Conservation (phyloP, 1,140 invertebrate species). For the Gonioctena quinquepunctata region DNA sequence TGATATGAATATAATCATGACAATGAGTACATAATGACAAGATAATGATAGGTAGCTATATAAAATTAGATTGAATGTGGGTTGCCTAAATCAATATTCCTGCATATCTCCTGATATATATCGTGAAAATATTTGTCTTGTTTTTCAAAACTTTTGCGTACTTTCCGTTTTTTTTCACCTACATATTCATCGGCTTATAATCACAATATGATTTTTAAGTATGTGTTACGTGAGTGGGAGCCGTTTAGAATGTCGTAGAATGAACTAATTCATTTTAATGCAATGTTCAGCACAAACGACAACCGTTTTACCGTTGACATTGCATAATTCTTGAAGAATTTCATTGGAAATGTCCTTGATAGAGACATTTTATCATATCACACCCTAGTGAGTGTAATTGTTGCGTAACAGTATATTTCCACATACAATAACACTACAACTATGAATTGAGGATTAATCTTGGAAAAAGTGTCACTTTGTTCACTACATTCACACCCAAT, state of each 20-base stretch:
- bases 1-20: too few relatives aligned
- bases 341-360: background rate
- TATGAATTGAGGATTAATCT: too few relatives aligned
- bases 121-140: too few relatives aligned
- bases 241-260: background rate
- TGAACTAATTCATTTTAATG: background rate
- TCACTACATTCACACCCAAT: too few relatives aligned
- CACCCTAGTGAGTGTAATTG: background rate
- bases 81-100: too few relatives aligned
- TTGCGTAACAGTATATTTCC: background rate
- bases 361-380: background rate
- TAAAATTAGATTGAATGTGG: too few relatives aligned
- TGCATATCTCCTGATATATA: too few relatives aligned
- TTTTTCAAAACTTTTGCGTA: too few relatives aligned
- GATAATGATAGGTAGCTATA: too few relatives aligned
- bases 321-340: background rate
- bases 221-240: background rate
- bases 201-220: background rate
- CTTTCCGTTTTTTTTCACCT: too few relatives aligned
- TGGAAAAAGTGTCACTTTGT: too few relatives aligned
- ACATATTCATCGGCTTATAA: background rate
- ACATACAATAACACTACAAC: background rate
- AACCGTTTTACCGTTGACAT: background rate
- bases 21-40: too few relatives aligned
- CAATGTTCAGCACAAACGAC: background rate